Percentiles rank a stretch among this genome's conserved stretches.
phyloP scores from a whole-genome alignment of 2,113 vertebrate species.

The Rhodinocichla rosea region DNA sequence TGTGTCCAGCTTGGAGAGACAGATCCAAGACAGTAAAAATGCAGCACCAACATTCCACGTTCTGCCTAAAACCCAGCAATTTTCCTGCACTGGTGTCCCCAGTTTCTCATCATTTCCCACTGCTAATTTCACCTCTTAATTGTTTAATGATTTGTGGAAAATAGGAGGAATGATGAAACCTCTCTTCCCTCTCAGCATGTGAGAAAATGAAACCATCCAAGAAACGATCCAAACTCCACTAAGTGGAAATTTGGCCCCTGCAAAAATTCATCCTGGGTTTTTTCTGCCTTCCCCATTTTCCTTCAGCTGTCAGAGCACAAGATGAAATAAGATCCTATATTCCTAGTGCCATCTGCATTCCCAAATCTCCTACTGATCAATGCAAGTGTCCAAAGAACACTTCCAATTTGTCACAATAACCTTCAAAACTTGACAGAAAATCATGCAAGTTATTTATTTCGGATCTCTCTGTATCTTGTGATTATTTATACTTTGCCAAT shows the following conservation, averaged over 20 bases:
- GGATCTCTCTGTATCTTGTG: not conserved
- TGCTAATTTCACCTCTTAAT: not conserved
- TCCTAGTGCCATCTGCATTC: conserved; percentile 36
- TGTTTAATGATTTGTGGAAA: not conserved
- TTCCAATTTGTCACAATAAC: conserved; percentile 40
- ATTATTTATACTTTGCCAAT: not conserved
- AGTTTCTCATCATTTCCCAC: not conserved
- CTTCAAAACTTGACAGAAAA: conserved; percentile 51
- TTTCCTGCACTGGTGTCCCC: not conserved
- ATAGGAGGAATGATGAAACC: not conserved
- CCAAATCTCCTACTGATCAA: conserved; percentile 15
- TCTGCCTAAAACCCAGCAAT: accelerated
- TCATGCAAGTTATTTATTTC: not conserved
- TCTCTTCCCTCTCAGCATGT: not conserved
- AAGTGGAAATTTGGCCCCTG: conserved; percentile 2
- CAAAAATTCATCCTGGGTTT: not conserved
- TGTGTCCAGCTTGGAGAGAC: not conserved
- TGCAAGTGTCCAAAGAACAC: conserved; percentile 15
- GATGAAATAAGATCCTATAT: not conserved
- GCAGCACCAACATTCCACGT: not conserved
- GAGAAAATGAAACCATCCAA: not conserved
- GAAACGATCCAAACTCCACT: not conserved
- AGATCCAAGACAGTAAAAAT: not conserved
- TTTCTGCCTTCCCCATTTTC: not conserved
- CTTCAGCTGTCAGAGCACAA: conserved; percentile 10